phyloP scores from a whole-genome alignment of 1,140 invertebrate genomes.

The Diachasmimorpha longicaudata region DNA sequence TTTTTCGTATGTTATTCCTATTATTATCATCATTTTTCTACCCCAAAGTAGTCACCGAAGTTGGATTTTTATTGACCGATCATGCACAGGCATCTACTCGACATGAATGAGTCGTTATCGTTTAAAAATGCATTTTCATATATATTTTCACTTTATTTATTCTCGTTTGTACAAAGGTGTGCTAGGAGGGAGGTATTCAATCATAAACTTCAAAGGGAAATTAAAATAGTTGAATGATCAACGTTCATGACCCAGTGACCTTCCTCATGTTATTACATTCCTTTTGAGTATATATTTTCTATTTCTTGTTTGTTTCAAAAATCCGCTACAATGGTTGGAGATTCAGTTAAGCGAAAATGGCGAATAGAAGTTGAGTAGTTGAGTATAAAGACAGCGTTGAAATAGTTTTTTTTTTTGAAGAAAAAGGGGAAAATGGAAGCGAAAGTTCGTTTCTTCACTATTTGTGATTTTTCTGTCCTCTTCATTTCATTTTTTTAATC shows the following conservation, averaged over 20 bases:
- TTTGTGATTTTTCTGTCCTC: not conserved
- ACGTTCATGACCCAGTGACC: not conserved
- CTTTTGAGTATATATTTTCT: not conserved
- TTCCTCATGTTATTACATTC: not conserved
- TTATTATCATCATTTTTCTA: not conserved
- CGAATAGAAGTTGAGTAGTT: not conserved
- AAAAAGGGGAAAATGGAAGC: slow-evolving; percentile 19
- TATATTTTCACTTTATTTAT: not conserved
- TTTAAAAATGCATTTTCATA: not conserved
- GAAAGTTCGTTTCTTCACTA: slow-evolving; percentile 4
- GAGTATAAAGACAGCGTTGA: slow-evolving; percentile 2
- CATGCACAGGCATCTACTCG: not conserved
- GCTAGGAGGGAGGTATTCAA: not conserved
- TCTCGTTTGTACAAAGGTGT: not conserved
- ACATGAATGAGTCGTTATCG: not conserved
- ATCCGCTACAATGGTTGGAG: not conserved
- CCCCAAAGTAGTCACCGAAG: not conserved
- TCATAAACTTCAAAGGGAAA: not conserved
- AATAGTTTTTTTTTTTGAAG: slow-evolving; percentile 1
- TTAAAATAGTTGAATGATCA: not conserved
- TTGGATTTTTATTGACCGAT: not conserved
- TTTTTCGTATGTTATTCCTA: slow-evolving; percentile 1
- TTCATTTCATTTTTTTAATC: not conserved
- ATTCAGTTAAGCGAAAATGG: not conserved
- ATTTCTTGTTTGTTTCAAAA: not conserved